Percentiles rank a stretch among this genome's conserved stretches.
Conservation (phyloP, 2,888 invertebrate genomes). For the Lithosia quadra region DNA sequence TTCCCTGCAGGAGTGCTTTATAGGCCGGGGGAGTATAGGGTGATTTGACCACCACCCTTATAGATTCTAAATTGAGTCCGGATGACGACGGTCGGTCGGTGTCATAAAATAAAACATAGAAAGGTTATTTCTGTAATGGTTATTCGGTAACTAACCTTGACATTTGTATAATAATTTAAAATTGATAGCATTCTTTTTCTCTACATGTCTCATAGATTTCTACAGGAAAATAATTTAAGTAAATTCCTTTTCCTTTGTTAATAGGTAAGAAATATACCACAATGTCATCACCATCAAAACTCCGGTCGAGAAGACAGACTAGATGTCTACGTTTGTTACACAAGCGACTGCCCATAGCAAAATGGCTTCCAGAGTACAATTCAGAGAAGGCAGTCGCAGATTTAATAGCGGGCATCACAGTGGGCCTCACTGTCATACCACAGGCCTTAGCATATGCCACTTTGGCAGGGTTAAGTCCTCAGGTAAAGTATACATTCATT, state of each 20-base stretch:
- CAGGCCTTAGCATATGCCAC: constrained; percentile 97
- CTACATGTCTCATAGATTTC: not conserved
- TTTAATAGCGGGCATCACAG: constrained; percentile 96
- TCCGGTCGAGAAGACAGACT: constrained; percentile 74
- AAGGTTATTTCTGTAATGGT: constrained; percentile 27
- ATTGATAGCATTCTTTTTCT: not conserved
- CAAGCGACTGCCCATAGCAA: constrained; percentile 89
- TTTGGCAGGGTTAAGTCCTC: constrained; percentile 94
- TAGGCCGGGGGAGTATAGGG: constrained; percentile 59
- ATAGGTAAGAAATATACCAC: constrained; percentile 48
- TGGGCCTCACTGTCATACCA: constrained; percentile 97
- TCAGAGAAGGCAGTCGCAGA: constrained; percentile 93
- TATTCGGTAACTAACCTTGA: constrained; percentile 13
- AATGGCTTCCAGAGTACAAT: constrained; percentile 92
- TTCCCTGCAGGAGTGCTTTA: constrained; percentile 71
- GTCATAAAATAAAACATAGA: constrained; percentile 52
- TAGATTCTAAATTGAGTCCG: constrained; percentile 57
- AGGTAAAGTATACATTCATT: constrained; percentile 81
- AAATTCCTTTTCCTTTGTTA: constrained; percentile 38
- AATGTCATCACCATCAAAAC: constrained; percentile 82
- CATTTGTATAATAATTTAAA: not conserved
- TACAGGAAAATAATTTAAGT: not conserved
- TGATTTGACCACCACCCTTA: constrained; percentile 45
- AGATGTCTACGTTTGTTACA: constrained; percentile 72
- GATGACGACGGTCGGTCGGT: constrained; percentile 28